A percentile compares a stretch with the other conserved stretches of the same genome.
phyloP scores from a whole-genome alignment of 2,888 invertebrate genomes.

The Lasius fuliginosus region DNA sequence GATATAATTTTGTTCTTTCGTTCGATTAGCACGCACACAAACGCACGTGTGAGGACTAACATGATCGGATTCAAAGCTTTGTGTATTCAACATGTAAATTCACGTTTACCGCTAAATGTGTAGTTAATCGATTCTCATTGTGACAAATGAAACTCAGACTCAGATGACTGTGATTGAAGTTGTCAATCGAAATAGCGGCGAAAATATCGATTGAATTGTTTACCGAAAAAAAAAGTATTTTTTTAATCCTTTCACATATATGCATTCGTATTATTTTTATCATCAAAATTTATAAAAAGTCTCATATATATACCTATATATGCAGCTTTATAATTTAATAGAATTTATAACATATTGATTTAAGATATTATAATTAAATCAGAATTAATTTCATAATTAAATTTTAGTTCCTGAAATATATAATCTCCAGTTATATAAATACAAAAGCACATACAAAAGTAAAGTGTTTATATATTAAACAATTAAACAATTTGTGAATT shows the following conservation, averaged over 20 bases:
- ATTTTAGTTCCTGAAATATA: too few species aligned
- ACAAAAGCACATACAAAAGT: background rate
- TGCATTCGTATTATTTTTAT: background rate
- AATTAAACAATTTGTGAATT: background rate
- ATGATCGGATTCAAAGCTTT: constrained; percentile 21
- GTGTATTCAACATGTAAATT: background rate
- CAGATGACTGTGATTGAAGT: constrained; percentile 1
- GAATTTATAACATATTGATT: constrained; percentile 6
- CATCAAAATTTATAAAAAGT: background rate
- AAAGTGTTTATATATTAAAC: background rate
- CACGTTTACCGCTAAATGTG: background rate
- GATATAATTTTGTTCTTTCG: background rate
- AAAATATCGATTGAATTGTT: background rate
- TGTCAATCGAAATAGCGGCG: background rate
- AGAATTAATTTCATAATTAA: constrained; percentile 32
- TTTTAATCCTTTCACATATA: background rate
- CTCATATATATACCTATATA: background rate
- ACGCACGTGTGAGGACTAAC: background rate
- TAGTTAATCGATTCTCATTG: constrained; percentile 27
- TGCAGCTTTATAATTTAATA: background rate
- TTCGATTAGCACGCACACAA: background rate
- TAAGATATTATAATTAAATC: constrained; percentile 20
- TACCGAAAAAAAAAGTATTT: background rate
- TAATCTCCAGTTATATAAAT: background rate
- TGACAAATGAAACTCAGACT: constrained; percentile 14